phyloP scores from a whole-genome alignment of 1,140 invertebrate species.

The Drosophila nebulosa region DNA sequence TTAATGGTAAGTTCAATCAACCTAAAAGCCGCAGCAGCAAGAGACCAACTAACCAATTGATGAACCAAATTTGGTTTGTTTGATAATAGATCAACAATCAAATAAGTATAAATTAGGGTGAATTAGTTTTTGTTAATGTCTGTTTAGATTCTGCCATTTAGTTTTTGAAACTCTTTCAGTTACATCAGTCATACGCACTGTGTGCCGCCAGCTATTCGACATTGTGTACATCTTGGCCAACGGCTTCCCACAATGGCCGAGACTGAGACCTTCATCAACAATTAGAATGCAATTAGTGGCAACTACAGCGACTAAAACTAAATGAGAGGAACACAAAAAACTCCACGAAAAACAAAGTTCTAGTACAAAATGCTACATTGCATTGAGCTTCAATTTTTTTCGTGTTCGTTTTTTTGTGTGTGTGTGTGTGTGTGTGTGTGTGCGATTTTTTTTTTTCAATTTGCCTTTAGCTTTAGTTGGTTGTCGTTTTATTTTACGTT shows the following conservation, averaged over 20 bases:
- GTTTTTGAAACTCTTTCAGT: neutral
- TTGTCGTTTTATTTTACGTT: constrained; percentile 27
- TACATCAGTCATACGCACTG: constrained; percentile 3
- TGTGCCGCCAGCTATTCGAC: neutral
- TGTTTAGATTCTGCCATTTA: too few species aligned
- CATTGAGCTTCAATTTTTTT: constrained; percentile 51
- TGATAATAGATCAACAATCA: neutral
- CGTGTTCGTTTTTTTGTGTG: constrained; percentile 6
- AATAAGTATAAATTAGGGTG: too few species aligned
- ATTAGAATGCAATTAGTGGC: constrained; percentile 76
- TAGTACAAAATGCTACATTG: constrained; percentile 30
- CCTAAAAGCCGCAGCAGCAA: neutral
- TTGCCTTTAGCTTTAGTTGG: neutral
- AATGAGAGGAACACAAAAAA: constrained; percentile 16
- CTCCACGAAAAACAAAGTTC: constrained; percentile 44
- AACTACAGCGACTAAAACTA: constrained; percentile 26
- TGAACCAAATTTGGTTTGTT: neutral
- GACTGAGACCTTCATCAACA: constrained; percentile 68
- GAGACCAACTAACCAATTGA: neutral
- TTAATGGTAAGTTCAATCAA: neutral
- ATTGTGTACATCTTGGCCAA: constrained; percentile 58
- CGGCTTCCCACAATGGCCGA: constrained; percentile 67
- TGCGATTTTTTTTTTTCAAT: constrained; percentile 10
- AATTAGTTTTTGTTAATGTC: too few species aligned
- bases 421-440: constrained; percentile 2